Base-by-base conservation (phyloP, 2,888 invertebrate genomes). In the Drosophila tripunctata region DNA sequence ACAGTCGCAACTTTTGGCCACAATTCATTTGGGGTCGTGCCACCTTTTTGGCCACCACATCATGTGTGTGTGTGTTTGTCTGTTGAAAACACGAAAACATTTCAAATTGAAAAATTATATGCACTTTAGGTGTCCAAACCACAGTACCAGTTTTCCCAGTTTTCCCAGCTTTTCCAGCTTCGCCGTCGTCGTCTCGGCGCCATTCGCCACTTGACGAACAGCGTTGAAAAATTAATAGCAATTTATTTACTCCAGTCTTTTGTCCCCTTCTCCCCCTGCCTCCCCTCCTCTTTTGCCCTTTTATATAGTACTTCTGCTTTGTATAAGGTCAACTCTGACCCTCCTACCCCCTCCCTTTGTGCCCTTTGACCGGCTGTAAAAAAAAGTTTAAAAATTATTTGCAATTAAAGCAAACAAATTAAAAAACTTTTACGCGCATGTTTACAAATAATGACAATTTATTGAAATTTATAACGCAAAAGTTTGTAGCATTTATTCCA, bases 31-130 rank as follows among this genome's bases (percentile, higher is more conserved):
- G 86, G n/a, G 75, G 54, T 60, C 60, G 64, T 50, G 65, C 81
- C 75, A 82, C 78, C 82, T 78, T 85, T 67, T 72, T 74, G 62
- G 66, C 72, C 54, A 61, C 75, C 75, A 71, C 78, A 77, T 54
- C 74, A 65, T 63, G 77, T 52, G 52, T 43, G 55, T 61, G 31
- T 22, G 19, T 65, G 68, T 70, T 58, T 63, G 67, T 67, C 67
- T 74, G 74, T n/a, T 54, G 27, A 27, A 27, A 27, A 65, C 78
- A 73, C 70, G 72, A 72, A 72, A 80, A 75, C 79, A 74, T 74
- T 80, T 86, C 83, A 86, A 89, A 89, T 89, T 89, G 89, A 89
- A 90, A 89, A 90, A 89, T 89, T 89, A 90, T 89, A 88, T 89
- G 81, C 90, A 89, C 90, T 89, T 90, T 90, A 88, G 89, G 87